phyloP scores from a whole-genome alignment of 2,113 vertebrate genomes.

The Myodes glareolus region DNA sequence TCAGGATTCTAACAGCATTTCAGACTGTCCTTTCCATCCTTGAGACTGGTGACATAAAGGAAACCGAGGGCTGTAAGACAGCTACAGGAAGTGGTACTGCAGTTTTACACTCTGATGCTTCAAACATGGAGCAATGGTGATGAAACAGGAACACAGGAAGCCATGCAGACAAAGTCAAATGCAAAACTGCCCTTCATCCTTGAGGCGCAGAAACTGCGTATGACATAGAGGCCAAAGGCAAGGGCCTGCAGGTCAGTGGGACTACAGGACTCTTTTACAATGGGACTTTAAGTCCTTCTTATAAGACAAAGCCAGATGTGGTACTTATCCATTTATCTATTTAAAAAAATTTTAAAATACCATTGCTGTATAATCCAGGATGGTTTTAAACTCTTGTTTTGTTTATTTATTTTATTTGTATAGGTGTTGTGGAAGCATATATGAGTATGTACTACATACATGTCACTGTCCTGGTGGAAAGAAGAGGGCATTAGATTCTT shows the following conservation, averaged over 20 bases:
- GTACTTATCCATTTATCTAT: neutral
- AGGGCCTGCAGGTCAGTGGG: neutral
- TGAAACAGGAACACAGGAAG: neutral
- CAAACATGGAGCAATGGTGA: neutral
- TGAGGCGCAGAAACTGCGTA: slow-evolving; percentile 6
- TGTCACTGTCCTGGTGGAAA: too few species aligned
- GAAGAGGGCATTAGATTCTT: neutral
- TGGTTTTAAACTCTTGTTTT: neutral
- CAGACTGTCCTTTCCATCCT: neutral
- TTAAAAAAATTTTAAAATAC: too few species aligned
- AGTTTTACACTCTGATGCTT: neutral
- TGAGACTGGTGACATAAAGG: neutral
- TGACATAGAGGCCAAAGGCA: neutral
- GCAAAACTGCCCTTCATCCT: neutral
- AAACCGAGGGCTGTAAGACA: too few species aligned
- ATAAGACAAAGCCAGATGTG: neutral
- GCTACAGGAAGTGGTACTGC: neutral
- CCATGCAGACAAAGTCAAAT: neutral
- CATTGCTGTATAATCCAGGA: neutral
- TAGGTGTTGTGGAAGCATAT: neutral
- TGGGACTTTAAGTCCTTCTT: neutral
- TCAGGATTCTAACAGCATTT: neutral
- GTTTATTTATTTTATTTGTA: neutral
- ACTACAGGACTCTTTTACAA: neutral
- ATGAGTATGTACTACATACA: too few species aligned